These are phyloP conservation scores for Ricordea florida DNA, from an alignment of 92 coral and sea anemone genomes.

Conservation along the genomic window DNA sequence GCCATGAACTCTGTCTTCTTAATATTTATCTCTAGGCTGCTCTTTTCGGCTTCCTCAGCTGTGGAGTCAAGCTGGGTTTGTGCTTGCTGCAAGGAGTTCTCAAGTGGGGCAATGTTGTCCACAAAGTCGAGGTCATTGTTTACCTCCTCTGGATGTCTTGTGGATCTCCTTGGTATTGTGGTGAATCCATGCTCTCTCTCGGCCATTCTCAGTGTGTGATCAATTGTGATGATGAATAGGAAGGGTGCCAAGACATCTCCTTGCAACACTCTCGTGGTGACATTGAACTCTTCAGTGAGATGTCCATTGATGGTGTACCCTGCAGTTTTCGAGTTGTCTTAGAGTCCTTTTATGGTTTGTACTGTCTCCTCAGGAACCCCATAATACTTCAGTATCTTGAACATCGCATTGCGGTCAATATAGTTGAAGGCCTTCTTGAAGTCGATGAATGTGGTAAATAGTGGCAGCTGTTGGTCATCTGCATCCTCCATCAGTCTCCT, in stretches of 20 bases:
- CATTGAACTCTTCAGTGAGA: too few species aligned
- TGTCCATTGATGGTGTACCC: too few species aligned
- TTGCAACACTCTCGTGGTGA: too few species aligned
- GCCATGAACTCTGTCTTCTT: slow-evolving; percentile 3
- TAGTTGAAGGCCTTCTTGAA: not conserved
- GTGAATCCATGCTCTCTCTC: not conserved
- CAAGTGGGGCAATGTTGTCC: not conserved
- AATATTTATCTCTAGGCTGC: slow-evolving; percentile 4
- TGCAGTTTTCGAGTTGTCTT: not conserved
- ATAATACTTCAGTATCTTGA: not conserved
- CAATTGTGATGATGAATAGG: not conserved
- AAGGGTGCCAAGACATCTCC: not conserved
- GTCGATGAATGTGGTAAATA: slow-evolving; percentile 3
- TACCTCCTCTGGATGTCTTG: not conserved
- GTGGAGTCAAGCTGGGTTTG: not conserved
- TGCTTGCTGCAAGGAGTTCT: not conserved
- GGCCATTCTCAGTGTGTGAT: not conserved
- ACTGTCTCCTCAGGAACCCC: not conserved
- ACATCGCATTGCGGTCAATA: not conserved
- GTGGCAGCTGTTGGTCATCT: not conserved
- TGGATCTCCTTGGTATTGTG: not conserved
- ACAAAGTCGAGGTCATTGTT: slow-evolving; percentile 11
- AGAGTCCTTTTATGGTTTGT: too few species aligned
- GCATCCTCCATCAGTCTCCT: not conserved
- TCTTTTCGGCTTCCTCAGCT: not conserved